Conservation (phyloP, 1,140 invertebrate species). For the Venustaconcha ellipsiformis region DNA sequence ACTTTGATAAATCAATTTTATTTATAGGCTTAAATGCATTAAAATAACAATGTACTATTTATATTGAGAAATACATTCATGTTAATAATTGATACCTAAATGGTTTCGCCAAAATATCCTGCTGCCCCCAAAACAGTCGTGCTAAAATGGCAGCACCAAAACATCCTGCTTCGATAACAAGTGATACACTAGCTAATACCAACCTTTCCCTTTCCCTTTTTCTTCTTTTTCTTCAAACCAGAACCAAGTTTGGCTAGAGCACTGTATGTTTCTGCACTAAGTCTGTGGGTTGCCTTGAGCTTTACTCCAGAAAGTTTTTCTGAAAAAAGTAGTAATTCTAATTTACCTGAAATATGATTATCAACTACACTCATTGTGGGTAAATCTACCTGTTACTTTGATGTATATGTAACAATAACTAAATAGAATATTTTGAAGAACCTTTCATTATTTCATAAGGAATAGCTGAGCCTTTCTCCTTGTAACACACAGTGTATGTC, state of each 20-base stretch:
- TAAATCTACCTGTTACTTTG: neutral
- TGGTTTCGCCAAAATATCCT: too few relatives aligned
- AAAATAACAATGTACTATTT: too few relatives aligned
- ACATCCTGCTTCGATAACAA: too few relatives aligned
- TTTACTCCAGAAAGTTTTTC: conserved; percentile 62
- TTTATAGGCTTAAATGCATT: too few relatives aligned
- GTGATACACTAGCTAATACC: too few relatives aligned
- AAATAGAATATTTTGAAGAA: neutral
- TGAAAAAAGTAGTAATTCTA: conserved; percentile 28
- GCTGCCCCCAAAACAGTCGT: too few relatives aligned
- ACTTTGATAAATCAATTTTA: too few relatives aligned
- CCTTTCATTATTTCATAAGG: neutral
- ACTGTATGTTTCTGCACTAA: conserved; percentile 30
- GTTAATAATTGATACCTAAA: too few relatives aligned
- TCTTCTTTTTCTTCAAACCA: conserved; percentile 33
- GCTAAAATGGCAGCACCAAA: too few relatives aligned
- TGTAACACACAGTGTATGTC: neutral
- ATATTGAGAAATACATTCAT: too few relatives aligned
- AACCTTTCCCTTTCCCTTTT: conserved; percentile 34
- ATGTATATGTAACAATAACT: neutral
- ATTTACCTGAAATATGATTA: neutral
- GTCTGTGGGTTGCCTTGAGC: conserved; percentile 60
- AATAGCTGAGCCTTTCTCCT: neutral
- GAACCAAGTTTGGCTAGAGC: conserved; percentile 28
- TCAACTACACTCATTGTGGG: neutral